phyloP scores from a whole-genome alignment of 1,140 invertebrate genomes.

The Listronotus oregonensis region DNA sequence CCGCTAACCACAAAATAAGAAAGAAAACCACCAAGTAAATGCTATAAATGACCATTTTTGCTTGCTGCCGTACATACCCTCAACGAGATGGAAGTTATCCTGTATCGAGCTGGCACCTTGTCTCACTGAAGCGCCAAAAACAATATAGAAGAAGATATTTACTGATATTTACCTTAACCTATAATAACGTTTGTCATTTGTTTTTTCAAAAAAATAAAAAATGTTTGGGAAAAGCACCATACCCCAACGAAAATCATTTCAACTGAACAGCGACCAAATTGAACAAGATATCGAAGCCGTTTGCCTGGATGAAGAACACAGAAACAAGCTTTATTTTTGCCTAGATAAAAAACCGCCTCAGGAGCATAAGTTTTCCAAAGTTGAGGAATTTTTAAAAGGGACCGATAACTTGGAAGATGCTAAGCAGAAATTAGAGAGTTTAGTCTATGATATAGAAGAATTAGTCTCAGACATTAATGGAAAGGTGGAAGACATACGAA shows the following conservation, averaged over 20 bases:
- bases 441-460: constrained; percentile 28
- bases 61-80: too few species aligned
- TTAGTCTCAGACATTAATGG: constrained; percentile 23
- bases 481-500: constrained; percentile 26
- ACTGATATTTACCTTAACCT: too few species aligned
- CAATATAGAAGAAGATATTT: too few species aligned
- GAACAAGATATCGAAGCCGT: constrained; percentile 45
- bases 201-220: constrained; percentile 5
- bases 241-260: constrained; percentile 36
- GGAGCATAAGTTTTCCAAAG: constrained; percentile 42
- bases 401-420: constrained; percentile 42
- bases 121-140: too few species aligned
- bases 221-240: constrained; percentile 40
- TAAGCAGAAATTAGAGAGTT: constrained; percentile 25
- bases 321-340: constrained; percentile 45
- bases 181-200: too few species aligned
- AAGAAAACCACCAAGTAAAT: too few species aligned
- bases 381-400: constrained; percentile 48
- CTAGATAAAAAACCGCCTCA: constrained; percentile 45
- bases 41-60: too few species aligned
- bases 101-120: too few species aligned
- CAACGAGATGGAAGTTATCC: too few species aligned
- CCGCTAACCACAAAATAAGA: too few species aligned
- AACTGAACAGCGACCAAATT: constrained; percentile 40
- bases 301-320: constrained; percentile 37